Evolutionary conservation across 1,140 invertebrate species (phyloP).

Genomic region (Zeugodacus cucurbitae): DNA sequence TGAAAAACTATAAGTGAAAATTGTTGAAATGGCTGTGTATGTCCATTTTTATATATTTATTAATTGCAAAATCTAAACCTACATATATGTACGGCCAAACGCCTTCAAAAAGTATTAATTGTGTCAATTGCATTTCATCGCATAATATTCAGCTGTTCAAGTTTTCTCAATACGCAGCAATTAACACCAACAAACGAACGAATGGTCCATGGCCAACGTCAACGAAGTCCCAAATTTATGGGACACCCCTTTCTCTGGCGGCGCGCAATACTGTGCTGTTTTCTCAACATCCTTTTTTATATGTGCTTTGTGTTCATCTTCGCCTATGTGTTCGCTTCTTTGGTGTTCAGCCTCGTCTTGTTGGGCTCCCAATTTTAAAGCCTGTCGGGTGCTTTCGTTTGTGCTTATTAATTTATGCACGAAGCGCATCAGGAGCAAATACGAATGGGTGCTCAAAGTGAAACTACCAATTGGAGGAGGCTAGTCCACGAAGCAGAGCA

Average conservation of each 20-base stretch:
- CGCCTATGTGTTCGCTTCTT: background rate
- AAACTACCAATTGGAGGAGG: background rate
- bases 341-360: background rate
- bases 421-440: constrained; percentile 34
- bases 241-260: background rate
- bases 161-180: constrained; percentile 11
- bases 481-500: background rate
- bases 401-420: constrained; percentile 25
- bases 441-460: background rate
- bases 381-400: constrained; percentile 10
- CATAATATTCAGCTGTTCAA: background rate
- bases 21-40: background rate
- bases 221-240: constrained; percentile 17
- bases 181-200: constrained; percentile 16
- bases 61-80: background rate
- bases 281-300: background rate
- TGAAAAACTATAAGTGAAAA: background rate
- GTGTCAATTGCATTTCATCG: constrained; percentile 24
- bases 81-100: background rate
- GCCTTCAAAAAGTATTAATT: background rate
- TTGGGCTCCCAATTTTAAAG: background rate
- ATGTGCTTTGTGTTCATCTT: constrained; percentile 4
- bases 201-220: constrained; percentile 31
- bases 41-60: background rate
- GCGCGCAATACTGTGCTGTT: background rate